phyloP scores from a whole-genome alignment of 2,888 invertebrate species.

The Eutolmus rufibarbis region DNA sequence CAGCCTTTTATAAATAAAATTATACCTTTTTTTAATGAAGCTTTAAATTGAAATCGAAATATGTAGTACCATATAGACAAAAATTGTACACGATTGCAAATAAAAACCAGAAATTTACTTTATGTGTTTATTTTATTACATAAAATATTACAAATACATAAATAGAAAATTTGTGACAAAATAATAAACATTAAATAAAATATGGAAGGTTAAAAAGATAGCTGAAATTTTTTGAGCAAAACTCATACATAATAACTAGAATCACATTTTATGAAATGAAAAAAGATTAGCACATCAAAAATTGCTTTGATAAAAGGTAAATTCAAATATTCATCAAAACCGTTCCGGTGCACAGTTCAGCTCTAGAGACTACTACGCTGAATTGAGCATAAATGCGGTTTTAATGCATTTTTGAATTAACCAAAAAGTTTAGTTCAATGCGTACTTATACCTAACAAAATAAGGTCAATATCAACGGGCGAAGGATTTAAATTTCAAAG shows the following conservation, averaged over 20 bases:
- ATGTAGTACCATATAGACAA: background rate
- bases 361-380: too few species aligned
- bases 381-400: too few species aligned
- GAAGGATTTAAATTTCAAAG: too few species aligned
- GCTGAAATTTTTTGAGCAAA: background rate
- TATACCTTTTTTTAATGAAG: background rate
- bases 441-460: background rate
- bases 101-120: background rate
- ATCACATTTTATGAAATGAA: background rate
- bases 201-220: background rate
- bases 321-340: too few species aligned
- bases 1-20: conserved; percentile 54
- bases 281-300: background rate
- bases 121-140: background rate
- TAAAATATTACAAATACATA: background rate
- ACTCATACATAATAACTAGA: background rate
- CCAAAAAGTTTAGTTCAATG: background rate
- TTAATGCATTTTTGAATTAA: too few species aligned
- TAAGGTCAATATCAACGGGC: too few species aligned
- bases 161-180: background rate
- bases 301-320: background rate
- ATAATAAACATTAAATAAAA: background rate
- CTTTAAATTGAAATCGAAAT: background rate
- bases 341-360: too few species aligned
- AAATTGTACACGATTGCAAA: background rate